Conservation (phyloP, 2,113 vertebrate species). For the Dolichotis patagonum region DNA sequence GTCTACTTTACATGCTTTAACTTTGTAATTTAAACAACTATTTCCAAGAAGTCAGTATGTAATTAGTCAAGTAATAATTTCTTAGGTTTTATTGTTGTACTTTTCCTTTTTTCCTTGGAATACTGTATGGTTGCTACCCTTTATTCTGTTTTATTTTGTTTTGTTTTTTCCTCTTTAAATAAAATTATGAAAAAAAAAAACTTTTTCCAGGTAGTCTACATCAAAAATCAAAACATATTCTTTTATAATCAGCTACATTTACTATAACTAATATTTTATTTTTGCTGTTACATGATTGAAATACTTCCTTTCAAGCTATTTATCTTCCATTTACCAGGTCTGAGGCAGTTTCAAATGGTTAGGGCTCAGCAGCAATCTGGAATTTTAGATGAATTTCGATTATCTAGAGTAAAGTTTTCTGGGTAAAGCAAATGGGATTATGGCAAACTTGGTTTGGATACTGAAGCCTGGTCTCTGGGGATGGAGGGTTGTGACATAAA, state of each 20-base stretch:
- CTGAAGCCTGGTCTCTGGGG: background rate
- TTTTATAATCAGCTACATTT: background rate
- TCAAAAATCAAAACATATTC: slow-evolving; percentile 14
- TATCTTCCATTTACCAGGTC: background rate
- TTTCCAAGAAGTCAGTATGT: too few relatives aligned
- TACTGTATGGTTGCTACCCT: too few relatives aligned
- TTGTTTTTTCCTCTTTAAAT: too few relatives aligned
- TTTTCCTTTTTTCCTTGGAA: too few relatives aligned
- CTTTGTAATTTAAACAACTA: too few relatives aligned
- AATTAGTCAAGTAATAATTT: too few relatives aligned
- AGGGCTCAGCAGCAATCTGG: background rate
- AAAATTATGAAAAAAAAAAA: too few relatives aligned
- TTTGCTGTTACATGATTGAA: background rate
- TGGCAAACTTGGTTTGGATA: background rate
- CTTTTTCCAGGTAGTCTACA: background rate
- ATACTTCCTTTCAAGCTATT: background rate
- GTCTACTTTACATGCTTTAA: too few relatives aligned
- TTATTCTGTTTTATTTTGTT: too few relatives aligned
- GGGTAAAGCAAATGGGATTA: background rate
- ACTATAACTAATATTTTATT: slow-evolving; percentile 6
- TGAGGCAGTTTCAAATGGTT: background rate
- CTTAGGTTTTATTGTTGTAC: too few relatives aligned
- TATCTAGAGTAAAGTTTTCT: background rate
- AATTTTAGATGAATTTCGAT: background rate
- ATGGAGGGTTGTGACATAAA: background rate